phyloP scores from a whole-genome alignment of 2,797 vertebrate genomes.

The Enteromius mattozi region DNA sequence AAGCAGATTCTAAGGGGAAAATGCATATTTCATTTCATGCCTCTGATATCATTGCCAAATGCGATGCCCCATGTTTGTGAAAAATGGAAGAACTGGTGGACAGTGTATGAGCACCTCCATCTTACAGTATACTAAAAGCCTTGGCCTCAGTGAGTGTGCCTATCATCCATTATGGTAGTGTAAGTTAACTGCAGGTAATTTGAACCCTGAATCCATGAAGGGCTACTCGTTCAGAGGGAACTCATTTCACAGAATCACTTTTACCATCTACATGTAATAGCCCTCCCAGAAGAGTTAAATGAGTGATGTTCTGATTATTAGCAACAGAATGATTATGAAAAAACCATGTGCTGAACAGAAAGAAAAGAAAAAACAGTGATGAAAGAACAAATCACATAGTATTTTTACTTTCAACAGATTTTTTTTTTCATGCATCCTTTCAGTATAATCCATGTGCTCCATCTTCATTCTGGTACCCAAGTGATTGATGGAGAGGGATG shows the following conservation, averaged over 20 bases:
- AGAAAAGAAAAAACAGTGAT: conserved; percentile 25
- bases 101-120: neutral
- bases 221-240: conserved; percentile 50
- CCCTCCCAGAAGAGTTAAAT: conserved; percentile 54
- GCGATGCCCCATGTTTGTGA: neutral
- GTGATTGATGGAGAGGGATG: conserved; percentile 44
- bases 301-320: conserved; percentile 60
- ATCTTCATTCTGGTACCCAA: conserved; percentile 20
- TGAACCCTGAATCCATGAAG: conserved; percentile 53
- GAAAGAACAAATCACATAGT: conserved; percentile 51
- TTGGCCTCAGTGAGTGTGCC: neutral
- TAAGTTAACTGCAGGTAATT: conserved; percentile 55
- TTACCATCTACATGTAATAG: conserved; percentile 52
- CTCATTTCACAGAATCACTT: conserved; percentile 62
- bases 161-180: conserved; percentile 49
- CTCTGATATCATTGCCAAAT: conserved; percentile 36
- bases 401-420: conserved; percentile 44
- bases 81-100: neutral
- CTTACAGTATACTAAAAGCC: conserved; percentile 11
- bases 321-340: conserved; percentile 55
- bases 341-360: conserved; percentile 44
- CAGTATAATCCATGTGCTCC: conserved; percentile 26
- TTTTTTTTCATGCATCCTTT: conserved; percentile 43
- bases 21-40: neutral
- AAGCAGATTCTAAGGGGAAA: neutral